Conservation (phyloP, 2,888 invertebrate genomes). For the Nysson spinosus region DNA sequence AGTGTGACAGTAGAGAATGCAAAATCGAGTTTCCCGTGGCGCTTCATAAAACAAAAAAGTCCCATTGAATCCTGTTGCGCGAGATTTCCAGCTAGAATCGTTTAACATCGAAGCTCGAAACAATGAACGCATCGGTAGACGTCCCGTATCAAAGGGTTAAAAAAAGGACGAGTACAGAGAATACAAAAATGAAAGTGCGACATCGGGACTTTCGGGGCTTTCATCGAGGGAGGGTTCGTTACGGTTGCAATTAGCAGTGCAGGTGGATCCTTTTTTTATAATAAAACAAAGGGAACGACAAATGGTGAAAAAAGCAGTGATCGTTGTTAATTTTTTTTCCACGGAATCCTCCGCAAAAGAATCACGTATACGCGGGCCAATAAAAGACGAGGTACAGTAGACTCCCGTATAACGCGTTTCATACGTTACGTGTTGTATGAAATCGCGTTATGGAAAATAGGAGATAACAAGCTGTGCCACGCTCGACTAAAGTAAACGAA, state of each 20-base stretch:
- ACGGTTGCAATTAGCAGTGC: slow-evolving; percentile 7
- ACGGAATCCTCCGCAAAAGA: background rate
- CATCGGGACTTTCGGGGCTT: slow-evolving; percentile 1
- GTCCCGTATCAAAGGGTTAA: background rate
- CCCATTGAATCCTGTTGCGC: background rate
- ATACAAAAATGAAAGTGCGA: slow-evolving; percentile 1
- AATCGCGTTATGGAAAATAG: too few species aligned
- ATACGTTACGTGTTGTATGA: too few species aligned
- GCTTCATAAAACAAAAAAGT: background rate
- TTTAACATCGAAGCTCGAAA: background rate
- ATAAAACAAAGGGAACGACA: background rate
- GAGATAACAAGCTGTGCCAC: too few species aligned
- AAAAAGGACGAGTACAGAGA: background rate
- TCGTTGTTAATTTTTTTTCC: slow-evolving; percentile 8
- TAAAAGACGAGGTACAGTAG: too few species aligned
- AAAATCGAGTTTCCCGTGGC: background rate
- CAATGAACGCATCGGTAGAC: background rate
- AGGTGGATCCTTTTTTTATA: background rate
- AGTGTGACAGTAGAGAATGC: too few species aligned
- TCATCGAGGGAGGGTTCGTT: slow-evolving; percentile 14
- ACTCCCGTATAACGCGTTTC: too few species aligned
- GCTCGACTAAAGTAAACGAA: too few species aligned
- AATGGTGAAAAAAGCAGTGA: background rate
- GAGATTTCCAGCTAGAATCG: background rate
- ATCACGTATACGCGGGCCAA: background rate